Evolutionary conservation across 1,140 invertebrate genomes (phyloP).

Genomic region (Drosophila sechellia): DNA sequence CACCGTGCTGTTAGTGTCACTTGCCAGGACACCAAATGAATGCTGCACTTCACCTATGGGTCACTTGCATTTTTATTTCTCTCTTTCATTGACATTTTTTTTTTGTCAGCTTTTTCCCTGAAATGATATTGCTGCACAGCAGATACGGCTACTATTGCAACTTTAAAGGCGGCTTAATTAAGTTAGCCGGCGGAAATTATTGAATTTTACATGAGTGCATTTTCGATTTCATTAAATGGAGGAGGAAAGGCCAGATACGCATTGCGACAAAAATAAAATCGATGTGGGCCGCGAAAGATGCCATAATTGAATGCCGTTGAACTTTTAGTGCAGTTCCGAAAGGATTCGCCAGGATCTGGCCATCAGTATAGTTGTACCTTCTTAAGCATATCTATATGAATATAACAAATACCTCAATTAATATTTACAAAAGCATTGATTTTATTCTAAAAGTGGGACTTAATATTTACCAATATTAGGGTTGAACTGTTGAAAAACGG

Average conservation of each 20-base stretch:
- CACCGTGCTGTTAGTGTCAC: background rate
- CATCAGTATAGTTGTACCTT: background rate
- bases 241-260: background rate
- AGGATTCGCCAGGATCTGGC: background rate
- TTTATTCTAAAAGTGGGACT: too few species aligned
- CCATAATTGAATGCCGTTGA: constrained; percentile 9
- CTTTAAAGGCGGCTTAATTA: constrained; percentile 68
- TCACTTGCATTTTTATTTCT: background rate
- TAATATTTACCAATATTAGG: too few species aligned
- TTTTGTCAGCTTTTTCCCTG: background rate
- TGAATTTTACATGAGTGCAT: constrained; percentile 79
- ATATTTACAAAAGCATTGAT: too few species aligned
- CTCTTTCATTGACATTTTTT: background rate
- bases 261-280: constrained; percentile 11
- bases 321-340: background rate
- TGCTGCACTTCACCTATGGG: constrained; percentile 8
- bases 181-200: constrained; percentile 74
- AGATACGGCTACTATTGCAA: constrained; percentile 41
- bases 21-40: background rate
- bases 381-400: too few species aligned
- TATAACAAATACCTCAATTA: too few species aligned
- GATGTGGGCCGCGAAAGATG: background rate
- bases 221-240: constrained; percentile 66
- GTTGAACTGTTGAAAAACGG: background rate
- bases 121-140: constrained; percentile 14